A percentile compares a stretch with the other conserved stretches of the same genome.
phyloP scores from a whole-genome alignment of 2,797 vertebrate species.

The Eupleurogrammus muticus region DNA sequence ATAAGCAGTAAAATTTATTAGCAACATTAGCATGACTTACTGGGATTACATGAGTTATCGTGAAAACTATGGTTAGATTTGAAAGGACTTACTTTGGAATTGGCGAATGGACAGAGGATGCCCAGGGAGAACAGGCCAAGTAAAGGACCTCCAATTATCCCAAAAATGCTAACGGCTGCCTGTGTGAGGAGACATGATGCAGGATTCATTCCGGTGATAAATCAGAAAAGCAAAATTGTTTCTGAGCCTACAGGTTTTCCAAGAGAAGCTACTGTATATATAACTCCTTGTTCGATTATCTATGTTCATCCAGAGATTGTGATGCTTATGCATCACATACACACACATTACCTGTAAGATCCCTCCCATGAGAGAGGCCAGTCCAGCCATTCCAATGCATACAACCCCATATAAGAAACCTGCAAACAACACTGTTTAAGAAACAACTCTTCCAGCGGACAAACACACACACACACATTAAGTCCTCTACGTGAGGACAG shows the following conservation, averaged over 20 bases:
- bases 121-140: conserved; percentile 84
- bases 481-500: background rate
- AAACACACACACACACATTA: background rate
- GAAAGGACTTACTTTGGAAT: conserved; percentile 80
- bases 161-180: conserved; percentile 81
- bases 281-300: background rate
- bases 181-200: conserved; percentile 40
- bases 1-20: background rate
- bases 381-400: conserved; percentile 93
- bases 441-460: background rate
- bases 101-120: conserved; percentile 82
- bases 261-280: too few relatives aligned
- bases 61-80: background rate
- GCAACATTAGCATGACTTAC: background rate
- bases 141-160: conserved; percentile 83
- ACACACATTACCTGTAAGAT: conserved; percentile 87
- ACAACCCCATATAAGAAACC: conserved; percentile 88
- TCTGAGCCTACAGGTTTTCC: background rate
- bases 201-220: background rate
- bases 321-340: background rate
- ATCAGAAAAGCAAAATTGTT: too few relatives aligned
- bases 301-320: background rate
- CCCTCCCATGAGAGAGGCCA: conserved; percentile 91
- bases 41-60: background rate
- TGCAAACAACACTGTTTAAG: conserved; percentile 55